Base-by-base conservation (phyloP, 2,113 vertebrate genomes). In the Percina caprodes region DNA sequence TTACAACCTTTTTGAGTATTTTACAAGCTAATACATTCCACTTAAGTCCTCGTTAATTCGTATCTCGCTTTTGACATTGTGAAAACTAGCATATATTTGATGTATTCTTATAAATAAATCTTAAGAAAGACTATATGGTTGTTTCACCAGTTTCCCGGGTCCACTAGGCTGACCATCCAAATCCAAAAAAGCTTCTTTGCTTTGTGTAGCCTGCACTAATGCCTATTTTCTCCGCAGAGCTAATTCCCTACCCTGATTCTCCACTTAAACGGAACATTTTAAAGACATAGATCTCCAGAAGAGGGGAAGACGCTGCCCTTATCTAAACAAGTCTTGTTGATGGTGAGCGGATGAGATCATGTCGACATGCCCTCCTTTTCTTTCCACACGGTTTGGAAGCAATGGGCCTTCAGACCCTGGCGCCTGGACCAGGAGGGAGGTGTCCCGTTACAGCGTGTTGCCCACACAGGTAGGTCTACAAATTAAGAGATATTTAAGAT, bases 281-380 rank as follows among this genome's bases (percentile, higher is more conserved):
- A 84, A 84, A 70, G 79, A 76, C 88, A 78, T 45, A 56, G 80
- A 81, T 89, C 88, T 85, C 67, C 56, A 60, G 49, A 69, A 69
- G 24, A 70, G 56, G 75, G 87, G 80, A 80, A 79, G 86, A 91
- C 79, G 65, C 76, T 79, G 65, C 67, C 58, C 90, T 93, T 92
- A 94, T 95, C 88, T 94, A 94, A 95, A 95, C 91, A 95, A 95
- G 58, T 74, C 83, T 73, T 93, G 91, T 89, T 94, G 95, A 94
- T 93, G 92, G 94, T 79, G 88, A 94, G 90, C 91, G 92, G 93
- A 94, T 95, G 94, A 93, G 93, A 95, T 95, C 93, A 91, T 92
- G 89, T 91, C 87, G 83, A 88, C 89, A 86, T 81, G 82, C 83
- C 42, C 88, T 84, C 55, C 88, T 92, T 91, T 92, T 93, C 88